Conservation (phyloP, 2,888 invertebrate species). For the Cephus nigrinus region DNA sequence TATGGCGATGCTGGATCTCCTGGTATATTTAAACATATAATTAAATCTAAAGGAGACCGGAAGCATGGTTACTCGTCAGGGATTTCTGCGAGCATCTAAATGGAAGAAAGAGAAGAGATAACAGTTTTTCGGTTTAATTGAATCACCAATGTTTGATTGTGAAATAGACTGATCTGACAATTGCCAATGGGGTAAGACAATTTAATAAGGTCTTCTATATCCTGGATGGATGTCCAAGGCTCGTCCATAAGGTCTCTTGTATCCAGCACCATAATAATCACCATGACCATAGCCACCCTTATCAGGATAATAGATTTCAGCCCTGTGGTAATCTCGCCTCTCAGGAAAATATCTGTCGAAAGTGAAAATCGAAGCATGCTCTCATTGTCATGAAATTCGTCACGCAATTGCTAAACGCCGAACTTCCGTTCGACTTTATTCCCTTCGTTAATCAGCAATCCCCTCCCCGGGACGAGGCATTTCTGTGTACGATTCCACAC, state of each 20-base stretch:
- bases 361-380: neutral
- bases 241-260: conserved; percentile 24
- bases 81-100: neutral
- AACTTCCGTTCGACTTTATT: conserved; percentile 8
- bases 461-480: neutral
- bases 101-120: neutral
- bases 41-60: conserved; percentile 15
- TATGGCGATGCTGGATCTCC: conserved; percentile 45
- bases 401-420: neutral
- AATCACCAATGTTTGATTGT: neutral
- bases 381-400: conserved; percentile 17
- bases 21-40: conserved; percentile 47
- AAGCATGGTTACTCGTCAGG: neutral
- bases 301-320: conserved; percentile 31
- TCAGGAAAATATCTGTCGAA: conserved; percentile 31
- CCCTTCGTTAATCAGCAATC: neutral
- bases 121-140: neutral
- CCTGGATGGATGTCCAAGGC: conserved; percentile 19
- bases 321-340: conserved; percentile 22
- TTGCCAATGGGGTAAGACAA: neutral
- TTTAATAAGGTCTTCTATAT: conserved; percentile 15
- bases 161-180: neutral
- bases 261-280: conserved; percentile 26
- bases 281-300: conserved; percentile 22
- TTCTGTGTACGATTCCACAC: neutral